These are phyloP conservation scores for Carposina sasakii DNA, from an alignment of 1,140 invertebrate genomes.

Conservation along the genomic window DNA sequence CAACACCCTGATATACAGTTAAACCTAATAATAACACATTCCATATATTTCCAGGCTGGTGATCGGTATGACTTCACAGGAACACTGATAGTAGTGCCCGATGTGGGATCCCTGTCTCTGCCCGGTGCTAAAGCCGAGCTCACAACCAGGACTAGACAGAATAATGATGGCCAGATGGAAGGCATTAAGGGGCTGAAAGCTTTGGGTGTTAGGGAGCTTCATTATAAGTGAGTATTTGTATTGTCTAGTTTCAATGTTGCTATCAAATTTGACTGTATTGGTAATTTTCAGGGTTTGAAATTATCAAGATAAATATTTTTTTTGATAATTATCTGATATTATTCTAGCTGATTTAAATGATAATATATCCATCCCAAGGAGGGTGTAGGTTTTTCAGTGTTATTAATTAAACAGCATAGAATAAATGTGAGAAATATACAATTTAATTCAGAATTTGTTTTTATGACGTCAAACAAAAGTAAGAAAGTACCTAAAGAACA, in stretches of 20 bases:
- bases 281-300: too few species aligned
- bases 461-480: too few species aligned
- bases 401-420: too few species aligned
- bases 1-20: background rate
- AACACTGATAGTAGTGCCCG: slow-evolving; percentile 97
- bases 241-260: too few species aligned
- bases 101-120: slow-evolving; percentile 89
- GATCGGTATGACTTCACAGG: slow-evolving; percentile 96
- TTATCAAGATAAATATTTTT: too few species aligned
- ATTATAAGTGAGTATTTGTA: slow-evolving; percentile 84
- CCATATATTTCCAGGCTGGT: slow-evolving; percentile 68
- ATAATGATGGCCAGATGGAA: slow-evolving; percentile 84
- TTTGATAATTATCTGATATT: slow-evolving; percentile 7
- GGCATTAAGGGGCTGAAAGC: slow-evolving; percentile 94
- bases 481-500: too few species aligned
- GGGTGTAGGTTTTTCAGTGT: too few species aligned
- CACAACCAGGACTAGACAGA: slow-evolving; percentile 80
- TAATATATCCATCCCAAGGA: too few species aligned
- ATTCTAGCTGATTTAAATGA: too few species aligned
- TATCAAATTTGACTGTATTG: too few species aligned
- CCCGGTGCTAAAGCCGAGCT: slow-evolving; percentile 91
- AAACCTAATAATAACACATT: slow-evolving; percentile 8
- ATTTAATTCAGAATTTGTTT: too few species aligned
- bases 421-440: too few species aligned
- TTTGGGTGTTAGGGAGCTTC: slow-evolving; percentile 95